Percentiles rank a stretch among this genome's conserved stretches.
Conservation (phyloP, 2,888 invertebrate genomes). For the Sesia bembeciformis region DNA sequence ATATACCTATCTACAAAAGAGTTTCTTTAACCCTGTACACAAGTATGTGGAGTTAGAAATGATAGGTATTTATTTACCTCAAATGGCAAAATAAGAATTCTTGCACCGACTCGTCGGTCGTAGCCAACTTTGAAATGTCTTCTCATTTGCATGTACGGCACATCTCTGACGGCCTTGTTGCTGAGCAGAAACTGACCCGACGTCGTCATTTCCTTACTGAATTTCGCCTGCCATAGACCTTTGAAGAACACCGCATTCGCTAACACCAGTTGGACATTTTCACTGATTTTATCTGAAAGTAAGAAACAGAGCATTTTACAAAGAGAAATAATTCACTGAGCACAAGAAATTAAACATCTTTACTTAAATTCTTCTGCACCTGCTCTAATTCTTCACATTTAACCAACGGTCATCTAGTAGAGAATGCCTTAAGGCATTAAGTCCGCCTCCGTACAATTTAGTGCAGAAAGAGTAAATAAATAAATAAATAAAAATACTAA, state of each 20-base stretch:
- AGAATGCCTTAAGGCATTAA: too few relatives aligned
- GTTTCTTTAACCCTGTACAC: too few relatives aligned
- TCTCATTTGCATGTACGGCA: constrained; percentile 77
- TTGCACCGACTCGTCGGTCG: constrained; percentile 68
- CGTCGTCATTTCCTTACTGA: constrained; percentile 70
- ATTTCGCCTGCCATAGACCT: constrained; percentile 79
- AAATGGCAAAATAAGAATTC: constrained; percentile 77
- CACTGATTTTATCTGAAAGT: constrained; percentile 59
- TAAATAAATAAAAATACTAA: too few relatives aligned
- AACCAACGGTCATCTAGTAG: too few relatives aligned
- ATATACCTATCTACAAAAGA: too few relatives aligned
- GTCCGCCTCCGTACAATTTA: too few relatives aligned
- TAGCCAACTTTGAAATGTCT: constrained; percentile 68
- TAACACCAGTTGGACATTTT: constrained; percentile 74
- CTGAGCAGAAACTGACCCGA: constrained; percentile 68
- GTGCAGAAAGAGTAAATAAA: too few relatives aligned
- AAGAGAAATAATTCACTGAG: too few relatives aligned
- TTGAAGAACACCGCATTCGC: constrained; percentile 84
- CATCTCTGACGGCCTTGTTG: constrained; percentile 44
- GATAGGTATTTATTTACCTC: constrained; percentile 50
- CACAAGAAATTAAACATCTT: too few relatives aligned
- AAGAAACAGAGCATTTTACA: not conserved
- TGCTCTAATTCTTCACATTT: too few relatives aligned
- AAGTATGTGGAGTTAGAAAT: too few relatives aligned
- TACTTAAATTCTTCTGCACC: too few relatives aligned